phyloP scores from a whole-genome alignment of 2,888 invertebrate species.

The Heliconius ethilla region DNA sequence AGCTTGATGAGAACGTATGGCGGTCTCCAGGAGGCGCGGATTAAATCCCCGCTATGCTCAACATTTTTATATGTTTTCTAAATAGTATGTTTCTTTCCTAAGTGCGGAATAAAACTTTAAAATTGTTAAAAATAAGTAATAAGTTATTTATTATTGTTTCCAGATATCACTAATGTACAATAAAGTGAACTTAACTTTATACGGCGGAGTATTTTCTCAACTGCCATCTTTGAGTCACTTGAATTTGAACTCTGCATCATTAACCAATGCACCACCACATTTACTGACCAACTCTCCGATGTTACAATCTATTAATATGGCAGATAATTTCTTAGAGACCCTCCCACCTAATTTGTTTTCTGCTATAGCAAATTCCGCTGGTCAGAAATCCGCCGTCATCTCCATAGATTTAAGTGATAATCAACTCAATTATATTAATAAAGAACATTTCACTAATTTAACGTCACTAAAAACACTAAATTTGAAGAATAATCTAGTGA shows the following conservation, averaged over 20 bases:
- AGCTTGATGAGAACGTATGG: no score
- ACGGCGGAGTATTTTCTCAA: conserved; percentile 45
- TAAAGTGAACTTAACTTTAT: conserved; percentile 25
- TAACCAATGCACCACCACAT: conserved; percentile 43
- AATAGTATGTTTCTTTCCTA: no score
- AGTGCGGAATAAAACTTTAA: no score
- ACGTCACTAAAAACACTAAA: conserved; percentile 7
- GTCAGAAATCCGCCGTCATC: conserved; percentile 29
- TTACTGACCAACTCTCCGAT: conserved; percentile 46
- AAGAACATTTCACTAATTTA: conserved; percentile 13
- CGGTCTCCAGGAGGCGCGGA: no score
- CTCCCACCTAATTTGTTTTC: conserved; percentile 45
- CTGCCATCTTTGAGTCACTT: conserved; percentile 46
- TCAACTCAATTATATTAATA: conserved; percentile 3
- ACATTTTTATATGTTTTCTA: no score
- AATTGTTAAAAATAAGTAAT: background rate
- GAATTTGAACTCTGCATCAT: conserved; percentile 45
- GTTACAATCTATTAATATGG: conserved; percentile 46
- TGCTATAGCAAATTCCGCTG: conserved; percentile 34
- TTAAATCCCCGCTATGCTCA: no score
- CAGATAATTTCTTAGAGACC: conserved; percentile 46
- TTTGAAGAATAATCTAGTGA: conserved; percentile 22
- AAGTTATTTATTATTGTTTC: background rate
- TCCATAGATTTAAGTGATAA: conserved; percentile 44
- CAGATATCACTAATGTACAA: conserved; percentile 43